phyloP scores from a whole-genome alignment of 2,113 vertebrate genomes.

The Delphinus delphis region DNA sequence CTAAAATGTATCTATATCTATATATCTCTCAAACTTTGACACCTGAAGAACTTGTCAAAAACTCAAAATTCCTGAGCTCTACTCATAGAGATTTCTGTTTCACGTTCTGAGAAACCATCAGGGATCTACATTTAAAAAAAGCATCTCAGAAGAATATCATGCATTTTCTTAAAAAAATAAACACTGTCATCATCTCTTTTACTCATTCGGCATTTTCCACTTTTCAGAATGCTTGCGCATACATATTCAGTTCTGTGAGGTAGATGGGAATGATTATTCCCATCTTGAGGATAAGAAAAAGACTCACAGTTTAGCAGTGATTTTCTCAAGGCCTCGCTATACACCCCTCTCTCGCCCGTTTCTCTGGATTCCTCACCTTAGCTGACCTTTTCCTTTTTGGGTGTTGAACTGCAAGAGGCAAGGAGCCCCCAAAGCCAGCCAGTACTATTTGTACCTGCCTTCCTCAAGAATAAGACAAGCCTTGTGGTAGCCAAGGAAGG shows the following conservation, averaged over 20 bases:
- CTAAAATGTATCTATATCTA: neutral
- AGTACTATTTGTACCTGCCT: neutral
- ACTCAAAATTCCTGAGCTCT: neutral
- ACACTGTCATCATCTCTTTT: conserved; percentile 39
- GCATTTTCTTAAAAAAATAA: conserved; percentile 31
- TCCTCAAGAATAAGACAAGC: conserved; percentile 6
- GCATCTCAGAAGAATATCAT: neutral
- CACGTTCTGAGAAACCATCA: neutral
- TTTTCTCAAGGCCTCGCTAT: conserved; percentile 37
- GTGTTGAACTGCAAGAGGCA: conserved; percentile 8
- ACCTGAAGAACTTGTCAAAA: neutral
- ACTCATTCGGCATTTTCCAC: conserved; percentile 49
- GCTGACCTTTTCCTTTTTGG: conserved; percentile 37
- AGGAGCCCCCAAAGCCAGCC: neutral
- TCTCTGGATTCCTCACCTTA: conserved; percentile 30
- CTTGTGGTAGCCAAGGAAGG: conserved; percentile 26
- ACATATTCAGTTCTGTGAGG: conserved; percentile 48
- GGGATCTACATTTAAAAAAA: conserved; percentile 14
- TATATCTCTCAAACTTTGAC: neutral
- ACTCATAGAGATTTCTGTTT: conserved; percentile 2
- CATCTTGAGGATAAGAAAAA: conserved; percentile 54
- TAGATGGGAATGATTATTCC: conserved; percentile 45
- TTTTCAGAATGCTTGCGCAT: conserved; percentile 51
- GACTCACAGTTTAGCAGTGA: conserved; percentile 21
- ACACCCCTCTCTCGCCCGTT: neutral